A percentile compares a stretch with the other conserved stretches of the same genome.
phyloP scores from a whole-genome alignment of 2,113 vertebrate species.

The Ellobius talpinus region DNA sequence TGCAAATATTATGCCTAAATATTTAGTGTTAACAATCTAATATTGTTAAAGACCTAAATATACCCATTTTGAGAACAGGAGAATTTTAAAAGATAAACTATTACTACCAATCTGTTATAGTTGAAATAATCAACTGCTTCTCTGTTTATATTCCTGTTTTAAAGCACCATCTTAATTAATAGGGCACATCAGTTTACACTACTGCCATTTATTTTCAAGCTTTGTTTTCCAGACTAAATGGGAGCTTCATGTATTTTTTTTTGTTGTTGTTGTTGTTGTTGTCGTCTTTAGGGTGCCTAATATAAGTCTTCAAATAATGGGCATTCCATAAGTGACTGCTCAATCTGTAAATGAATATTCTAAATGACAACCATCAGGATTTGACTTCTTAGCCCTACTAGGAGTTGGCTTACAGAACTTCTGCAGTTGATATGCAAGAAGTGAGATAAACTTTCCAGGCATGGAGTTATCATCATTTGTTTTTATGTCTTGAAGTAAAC shows the following conservation, averaged over 20 bases:
- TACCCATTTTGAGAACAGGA: neutral
- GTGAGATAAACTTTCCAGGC: neutral
- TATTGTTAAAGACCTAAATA: neutral
- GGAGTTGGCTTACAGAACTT: neutral
- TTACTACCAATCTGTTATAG: conserved; percentile 19
- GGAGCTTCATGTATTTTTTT: neutral
- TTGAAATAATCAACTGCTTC: neutral
- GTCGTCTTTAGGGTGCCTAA: neutral
- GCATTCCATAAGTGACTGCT: neutral
- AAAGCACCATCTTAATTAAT: conserved; percentile 10
- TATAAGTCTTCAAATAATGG: neutral
- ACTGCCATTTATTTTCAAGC: neutral
- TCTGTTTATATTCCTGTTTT: neutral
- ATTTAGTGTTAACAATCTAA: conserved; percentile 13
- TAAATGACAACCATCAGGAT: neutral
- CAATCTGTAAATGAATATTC: conserved; percentile 5
- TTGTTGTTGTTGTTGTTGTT: neutral
- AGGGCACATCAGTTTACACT: neutral
- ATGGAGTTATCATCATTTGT: neutral
- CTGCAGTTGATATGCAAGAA: neutral
- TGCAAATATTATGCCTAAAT: conserved; percentile 24
- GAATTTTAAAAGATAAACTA: neutral
- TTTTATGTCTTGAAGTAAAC: conserved; percentile 14
- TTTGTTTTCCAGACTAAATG: conserved; percentile 7
- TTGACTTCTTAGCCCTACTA: conserved; percentile 27